Evolutionary conservation across 1,140 invertebrate species (phyloP).

Genomic region (Papilio polytes): DNA sequence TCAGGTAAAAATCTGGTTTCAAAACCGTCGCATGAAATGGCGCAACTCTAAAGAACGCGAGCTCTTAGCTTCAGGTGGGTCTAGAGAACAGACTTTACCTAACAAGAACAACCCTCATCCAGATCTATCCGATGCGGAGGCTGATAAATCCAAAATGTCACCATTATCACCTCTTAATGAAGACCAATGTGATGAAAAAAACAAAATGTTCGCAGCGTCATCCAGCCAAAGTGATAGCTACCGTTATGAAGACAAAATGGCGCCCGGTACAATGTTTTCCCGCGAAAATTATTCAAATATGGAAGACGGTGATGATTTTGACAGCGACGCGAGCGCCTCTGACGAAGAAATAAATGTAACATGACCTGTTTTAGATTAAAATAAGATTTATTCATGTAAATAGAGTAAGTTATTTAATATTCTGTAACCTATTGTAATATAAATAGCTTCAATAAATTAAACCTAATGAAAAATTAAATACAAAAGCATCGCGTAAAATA

Average conservation of each 20-base stretch:
- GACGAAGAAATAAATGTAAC: constrained; percentile 93
- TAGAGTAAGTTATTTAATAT: constrained; percentile 32
- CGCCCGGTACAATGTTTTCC: constrained; percentile 64
- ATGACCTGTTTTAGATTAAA: constrained; percentile 84
- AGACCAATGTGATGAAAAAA: constrained; percentile 66
- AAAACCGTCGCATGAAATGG: constrained; percentile 98
- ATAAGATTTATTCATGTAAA: constrained; percentile 43
- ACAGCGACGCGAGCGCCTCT: constrained; percentile 89
- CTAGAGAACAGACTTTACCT: constrained; percentile 96
- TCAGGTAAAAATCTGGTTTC: constrained; percentile 98
- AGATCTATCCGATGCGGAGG: constrained; percentile 95
- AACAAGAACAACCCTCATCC: constrained; percentile 99
- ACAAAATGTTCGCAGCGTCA: constrained; percentile 73
- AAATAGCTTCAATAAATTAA: constrained; percentile 12
- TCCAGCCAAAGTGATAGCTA: constrained; percentile 65
- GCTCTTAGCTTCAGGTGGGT: constrained; percentile 95
- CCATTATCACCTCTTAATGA: constrained; percentile 81
- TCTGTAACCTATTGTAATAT: constrained; percentile 28
- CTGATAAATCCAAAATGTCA: constrained; percentile 88
- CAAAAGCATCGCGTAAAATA: background rate
- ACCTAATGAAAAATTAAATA: background rate
- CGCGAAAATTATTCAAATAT: constrained; percentile 78
- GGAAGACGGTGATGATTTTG: constrained; percentile 85
- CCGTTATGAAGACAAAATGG: constrained; percentile 76
- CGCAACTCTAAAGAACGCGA: constrained; percentile 98